Base-by-base conservation (phyloP, 2,888 invertebrate genomes). In the Hypsopygia costalis region DNA sequence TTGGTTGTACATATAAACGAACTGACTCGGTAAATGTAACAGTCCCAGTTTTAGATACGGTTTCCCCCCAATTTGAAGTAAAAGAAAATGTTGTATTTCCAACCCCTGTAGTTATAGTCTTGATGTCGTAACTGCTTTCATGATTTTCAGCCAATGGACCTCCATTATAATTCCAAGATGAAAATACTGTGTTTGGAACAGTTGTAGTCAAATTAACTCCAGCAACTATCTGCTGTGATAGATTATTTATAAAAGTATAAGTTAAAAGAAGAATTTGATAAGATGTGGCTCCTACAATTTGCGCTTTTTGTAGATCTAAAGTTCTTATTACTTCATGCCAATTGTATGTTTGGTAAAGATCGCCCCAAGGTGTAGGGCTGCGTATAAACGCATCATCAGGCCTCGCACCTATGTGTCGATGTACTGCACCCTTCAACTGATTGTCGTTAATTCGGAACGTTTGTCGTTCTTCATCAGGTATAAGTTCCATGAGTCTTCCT, bases 301-400 rank as follows among this genome's bases (percentile, higher is more conserved):
- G 34, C 0, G 58, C 60, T n/a, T n/a, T n/a, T n/a, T 46, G 48
- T 0, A 76, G 73, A 3, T 36, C 40, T 0, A 77, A 20, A 1
- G 55, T 55, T 31, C 66, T 69, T 1, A 43, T 45, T 2, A 75
- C 69, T 28, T 66, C 66, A 1, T 52, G 33, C 75, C 73, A 77
- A 11, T 50, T 45, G 40, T 65, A 60, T 0, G 51, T 53, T 10
- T 42, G 37, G 51, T 67, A 75, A 0, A 78, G 42, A 36, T 77
- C 77, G 0, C 67, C 69, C 68, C 68, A 77, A 0, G 70, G 71
- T 0, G 78, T 78, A 0, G 76, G 77, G 40, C 68, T 67, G 1
- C 44, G 57, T 0, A 69, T 11, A 49, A 44, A 70, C 0, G 56
- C 62, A 27, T 62, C 56, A 22, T 52, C 54, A 0, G 75, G 76